These are phyloP conservation scores for Tetrapedia diversipes DNA, from an alignment of 2,888 invertebrate species.

Conservation along the genomic window DNA sequence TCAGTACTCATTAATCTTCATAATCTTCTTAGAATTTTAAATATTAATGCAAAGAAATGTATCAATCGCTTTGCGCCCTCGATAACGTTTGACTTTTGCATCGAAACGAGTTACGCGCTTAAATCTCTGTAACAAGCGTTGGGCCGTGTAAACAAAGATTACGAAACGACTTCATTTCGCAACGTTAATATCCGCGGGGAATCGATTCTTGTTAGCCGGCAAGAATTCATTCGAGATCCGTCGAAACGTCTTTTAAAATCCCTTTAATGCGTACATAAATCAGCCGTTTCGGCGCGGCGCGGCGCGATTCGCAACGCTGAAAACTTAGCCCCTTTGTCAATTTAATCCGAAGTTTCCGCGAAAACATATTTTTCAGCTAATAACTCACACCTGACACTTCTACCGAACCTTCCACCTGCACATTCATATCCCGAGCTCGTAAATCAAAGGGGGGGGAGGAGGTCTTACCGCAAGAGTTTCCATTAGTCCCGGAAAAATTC, in stretches of 20 bases:
- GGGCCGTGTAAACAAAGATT: too few relatives aligned
- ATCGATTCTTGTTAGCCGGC: slow-evolving; percentile 8
- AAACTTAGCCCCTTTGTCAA: slow-evolving; percentile 72
- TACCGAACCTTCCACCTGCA: slow-evolving; percentile 66
- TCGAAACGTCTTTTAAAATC: slow-evolving; percentile 60
- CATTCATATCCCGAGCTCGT: slow-evolving; percentile 71
- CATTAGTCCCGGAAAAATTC: slow-evolving; percentile 72
- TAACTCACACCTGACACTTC: slow-evolving; percentile 71
- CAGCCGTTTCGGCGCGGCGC: slow-evolving; percentile 41
- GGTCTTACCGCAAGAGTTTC: slow-evolving; percentile 72
- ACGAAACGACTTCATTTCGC: background rate
- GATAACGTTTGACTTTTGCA: too few relatives aligned
- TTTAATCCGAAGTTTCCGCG: slow-evolving; percentile 71
- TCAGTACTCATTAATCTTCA: too few relatives aligned
- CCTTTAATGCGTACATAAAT: slow-evolving; percentile 67
- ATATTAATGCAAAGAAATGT: too few relatives aligned
- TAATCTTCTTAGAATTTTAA: too few relatives aligned
- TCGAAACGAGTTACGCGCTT: too few relatives aligned
- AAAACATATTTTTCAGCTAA: slow-evolving; percentile 74
- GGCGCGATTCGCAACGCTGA: slow-evolving; percentile 66
- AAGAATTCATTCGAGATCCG: slow-evolving; percentile 44
- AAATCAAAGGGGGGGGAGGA: slow-evolving; percentile 69
- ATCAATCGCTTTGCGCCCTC: too few relatives aligned
- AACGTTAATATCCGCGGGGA: background rate
- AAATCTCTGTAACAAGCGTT: too few relatives aligned